phyloP scores from a whole-genome alignment of 2,888 invertebrate species.

The Mythimna ferrago region DNA sequence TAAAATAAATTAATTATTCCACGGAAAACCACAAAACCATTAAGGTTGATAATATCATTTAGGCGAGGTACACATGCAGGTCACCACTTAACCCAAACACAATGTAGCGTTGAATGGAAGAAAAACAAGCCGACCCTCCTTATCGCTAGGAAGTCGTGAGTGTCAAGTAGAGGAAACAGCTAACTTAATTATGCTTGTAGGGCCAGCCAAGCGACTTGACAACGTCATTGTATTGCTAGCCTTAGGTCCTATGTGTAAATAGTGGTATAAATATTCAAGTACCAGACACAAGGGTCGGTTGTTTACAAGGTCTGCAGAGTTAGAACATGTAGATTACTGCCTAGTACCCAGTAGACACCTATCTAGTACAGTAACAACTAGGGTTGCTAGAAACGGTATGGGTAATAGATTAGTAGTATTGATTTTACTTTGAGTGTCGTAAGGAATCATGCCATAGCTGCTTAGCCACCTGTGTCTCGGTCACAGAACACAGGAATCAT shows the following conservation, averaged over 20 bases:
- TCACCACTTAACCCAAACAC: slow-evolving; percentile 61
- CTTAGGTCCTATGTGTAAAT: slow-evolving; percentile 45
- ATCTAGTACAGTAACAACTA: not conserved
- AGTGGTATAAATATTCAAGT: slow-evolving; percentile 40
- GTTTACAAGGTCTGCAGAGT: slow-evolving; percentile 23
- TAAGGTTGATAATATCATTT: slow-evolving; percentile 51
- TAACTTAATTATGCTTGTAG: slow-evolving; percentile 64
- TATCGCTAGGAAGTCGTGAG: slow-evolving; percentile 62
- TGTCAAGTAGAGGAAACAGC: slow-evolving; percentile 62
- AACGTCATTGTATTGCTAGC: slow-evolving; percentile 49
- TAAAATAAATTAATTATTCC: slow-evolving; percentile 18
- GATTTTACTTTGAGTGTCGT: no score
- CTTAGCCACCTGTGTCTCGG: no score
- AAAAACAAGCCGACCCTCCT: slow-evolving; percentile 55
- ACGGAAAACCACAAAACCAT: slow-evolving; percentile 27
- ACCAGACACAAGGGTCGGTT: slow-evolving; percentile 19
- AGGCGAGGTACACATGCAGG: slow-evolving; percentile 52
- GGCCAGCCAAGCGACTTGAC: slow-evolving; percentile 50
- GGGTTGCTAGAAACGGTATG: not conserved
- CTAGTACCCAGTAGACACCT: not conserved
- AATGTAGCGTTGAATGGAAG: slow-evolving; percentile 58
- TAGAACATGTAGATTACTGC: slow-evolving; percentile 10
- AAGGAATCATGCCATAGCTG: no score
- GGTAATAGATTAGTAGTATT: not conserved
- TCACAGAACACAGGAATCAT: no score